phyloP scores from a whole-genome alignment of 2,888 invertebrate genomes.

The Blera fallax region DNA sequence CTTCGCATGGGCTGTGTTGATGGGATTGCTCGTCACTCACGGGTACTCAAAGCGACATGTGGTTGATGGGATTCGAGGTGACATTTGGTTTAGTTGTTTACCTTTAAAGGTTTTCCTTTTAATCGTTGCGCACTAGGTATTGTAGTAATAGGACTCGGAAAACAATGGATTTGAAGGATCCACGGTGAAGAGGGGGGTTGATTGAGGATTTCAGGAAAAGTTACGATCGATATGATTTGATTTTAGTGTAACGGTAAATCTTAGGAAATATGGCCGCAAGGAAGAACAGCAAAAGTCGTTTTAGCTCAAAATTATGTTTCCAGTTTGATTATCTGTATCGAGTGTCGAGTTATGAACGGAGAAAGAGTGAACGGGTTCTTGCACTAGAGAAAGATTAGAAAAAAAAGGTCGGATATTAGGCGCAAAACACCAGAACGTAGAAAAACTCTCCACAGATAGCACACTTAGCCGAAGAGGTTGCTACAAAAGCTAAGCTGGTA shows the following conservation, averaged over 20 bases:
- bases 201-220: not conserved
- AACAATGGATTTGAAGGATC: constrained; percentile 6
- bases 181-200: not conserved
- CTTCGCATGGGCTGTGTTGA: constrained; percentile 59
- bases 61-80: constrained; percentile 68
- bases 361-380: too few species aligned
- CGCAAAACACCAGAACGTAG: too few species aligned
- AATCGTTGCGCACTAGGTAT: constrained; percentile 31
- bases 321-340: too few species aligned
- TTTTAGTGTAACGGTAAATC: not conserved
- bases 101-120: constrained; percentile 54
- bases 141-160: not conserved
- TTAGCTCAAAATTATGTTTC: too few species aligned
- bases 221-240: not conserved
- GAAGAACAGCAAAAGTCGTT: too few species aligned
- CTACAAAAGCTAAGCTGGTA: too few species aligned
- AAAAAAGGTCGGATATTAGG: too few species aligned
- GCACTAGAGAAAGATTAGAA: too few species aligned
- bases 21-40: constrained; percentile 34
- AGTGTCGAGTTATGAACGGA: too few species aligned
- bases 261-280: not conserved
- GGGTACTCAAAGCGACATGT: constrained; percentile 64
- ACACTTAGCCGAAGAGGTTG: too few species aligned
- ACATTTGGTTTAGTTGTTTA: constrained; percentile 71
- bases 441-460: too few species aligned